Evolutionary conservation across 1,140 invertebrate species (phyloP).

Genomic region (Lasioglossum albipes): DNA sequence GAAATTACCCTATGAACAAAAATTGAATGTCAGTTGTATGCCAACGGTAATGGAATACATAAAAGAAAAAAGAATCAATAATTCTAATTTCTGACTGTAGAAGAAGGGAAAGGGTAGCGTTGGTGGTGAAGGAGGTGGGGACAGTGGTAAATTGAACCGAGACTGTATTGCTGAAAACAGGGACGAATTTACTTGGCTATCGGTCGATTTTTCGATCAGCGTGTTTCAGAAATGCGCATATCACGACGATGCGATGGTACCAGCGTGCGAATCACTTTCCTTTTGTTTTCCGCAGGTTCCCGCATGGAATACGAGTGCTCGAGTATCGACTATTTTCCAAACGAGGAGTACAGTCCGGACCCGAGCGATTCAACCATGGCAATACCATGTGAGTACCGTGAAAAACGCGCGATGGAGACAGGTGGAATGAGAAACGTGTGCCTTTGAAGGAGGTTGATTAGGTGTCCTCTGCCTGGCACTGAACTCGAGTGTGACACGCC

Average conservation of each 20-base stretch:
- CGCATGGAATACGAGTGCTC: constrained; percentile 84
- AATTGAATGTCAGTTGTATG: no score
- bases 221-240: background rate
- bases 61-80: no score
- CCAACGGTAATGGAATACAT: no score
- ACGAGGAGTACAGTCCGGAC: constrained; percentile 91
- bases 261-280: constrained; percentile 16
- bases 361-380: constrained; percentile 92
- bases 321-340: constrained; percentile 92
- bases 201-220: constrained; percentile 1
- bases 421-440: constrained; percentile 10
- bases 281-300: constrained; percentile 58
- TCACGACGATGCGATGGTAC: constrained; percentile 1
- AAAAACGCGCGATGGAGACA: constrained; percentile 22
- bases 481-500: constrained; percentile 27
- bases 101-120: no score
- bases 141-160: background rate
- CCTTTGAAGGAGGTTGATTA: constrained; percentile 50
- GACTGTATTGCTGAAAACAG: background rate
- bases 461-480: constrained; percentile 37
- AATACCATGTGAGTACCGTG: constrained; percentile 89
- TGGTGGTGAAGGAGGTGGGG: no score
- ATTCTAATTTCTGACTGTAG: no score
- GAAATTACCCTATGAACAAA: no score
- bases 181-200: constrained; percentile 6